A percentile compares a stretch with the other conserved stretches of the same genome.
Evolutionary conservation across 2,888 invertebrate genomes (phyloP).

Genomic region (Diplolepis rosae): DNA sequence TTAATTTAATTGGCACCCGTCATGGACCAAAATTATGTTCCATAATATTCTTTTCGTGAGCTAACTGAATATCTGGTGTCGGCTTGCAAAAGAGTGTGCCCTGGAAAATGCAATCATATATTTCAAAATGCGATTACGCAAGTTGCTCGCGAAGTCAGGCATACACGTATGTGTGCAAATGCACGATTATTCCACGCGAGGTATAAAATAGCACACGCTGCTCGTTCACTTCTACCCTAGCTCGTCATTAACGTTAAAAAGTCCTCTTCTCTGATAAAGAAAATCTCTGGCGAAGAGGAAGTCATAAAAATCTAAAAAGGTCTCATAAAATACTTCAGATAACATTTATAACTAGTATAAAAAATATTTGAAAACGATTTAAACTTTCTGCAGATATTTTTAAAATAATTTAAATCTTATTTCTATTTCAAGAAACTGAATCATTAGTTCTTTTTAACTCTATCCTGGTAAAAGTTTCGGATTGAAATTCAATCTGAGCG

Average conservation of each 20-base stretch:
- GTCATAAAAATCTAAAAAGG: not conserved
- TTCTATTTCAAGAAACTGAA: too few species aligned
- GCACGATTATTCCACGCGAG: constrained; percentile 29
- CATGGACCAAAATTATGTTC: constrained; percentile 39
- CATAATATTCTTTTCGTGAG: not conserved
- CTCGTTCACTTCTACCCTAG: constrained; percentile 15
- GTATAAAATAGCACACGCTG: constrained; percentile 19
- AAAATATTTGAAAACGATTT: too few species aligned
- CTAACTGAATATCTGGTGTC: not conserved
- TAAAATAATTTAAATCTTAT: too few species aligned
- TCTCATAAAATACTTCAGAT: too few species aligned
- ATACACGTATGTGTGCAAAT: constrained; percentile 7
- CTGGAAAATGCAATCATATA: constrained; percentile 16
- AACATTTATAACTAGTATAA: too few species aligned
- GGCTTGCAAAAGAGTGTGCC: constrained; percentile 10
- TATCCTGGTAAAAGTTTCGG: too few species aligned
- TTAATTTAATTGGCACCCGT: constrained; percentile 47
- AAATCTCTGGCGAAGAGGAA: not conserved
- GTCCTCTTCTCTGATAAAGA: constrained; percentile 3
- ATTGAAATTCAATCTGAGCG: too few species aligned
- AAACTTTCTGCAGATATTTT: too few species aligned
- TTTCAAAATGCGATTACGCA: constrained; percentile 26
- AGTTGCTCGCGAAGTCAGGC: constrained; percentile 13
- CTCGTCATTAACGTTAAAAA: constrained; percentile 21
- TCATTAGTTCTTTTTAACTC: too few species aligned